Evolutionary conservation across 2,797 vertebrate species (phyloP).

Genomic region (Linurgus olivaceus): DNA sequence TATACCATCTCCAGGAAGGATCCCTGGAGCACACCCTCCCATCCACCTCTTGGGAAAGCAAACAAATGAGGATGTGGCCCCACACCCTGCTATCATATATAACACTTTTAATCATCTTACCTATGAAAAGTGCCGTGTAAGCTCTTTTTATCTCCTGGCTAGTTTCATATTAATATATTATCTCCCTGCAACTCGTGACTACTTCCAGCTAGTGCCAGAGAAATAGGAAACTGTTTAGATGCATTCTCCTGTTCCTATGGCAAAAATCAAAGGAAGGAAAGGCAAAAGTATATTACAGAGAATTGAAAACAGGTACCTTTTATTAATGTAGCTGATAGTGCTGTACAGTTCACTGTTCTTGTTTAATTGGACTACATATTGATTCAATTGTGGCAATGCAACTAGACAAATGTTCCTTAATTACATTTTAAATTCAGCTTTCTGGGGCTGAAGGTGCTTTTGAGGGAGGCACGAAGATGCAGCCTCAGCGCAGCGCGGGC

Average conservation of each 20-base stretch:
- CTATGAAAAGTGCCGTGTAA: conserved; percentile 18
- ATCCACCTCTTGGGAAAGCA: background rate
- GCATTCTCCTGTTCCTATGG: conserved; percentile 11
- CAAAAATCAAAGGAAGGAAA: conserved; percentile 31
- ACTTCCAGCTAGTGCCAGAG: conserved; percentile 20
- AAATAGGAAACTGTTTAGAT: conserved; percentile 36
- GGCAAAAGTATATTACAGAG: conserved; percentile 2
- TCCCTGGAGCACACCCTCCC: background rate
- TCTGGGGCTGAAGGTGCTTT: conserved; percentile 51
- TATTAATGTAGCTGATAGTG: conserved; percentile 50
- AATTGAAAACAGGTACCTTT: conserved; percentile 40
- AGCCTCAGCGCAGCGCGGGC: background rate
- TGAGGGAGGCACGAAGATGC: background rate
- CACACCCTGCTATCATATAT: background rate
- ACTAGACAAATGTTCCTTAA: conserved; percentile 54
- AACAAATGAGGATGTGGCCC: background rate
- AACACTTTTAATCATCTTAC: conserved; percentile 49
- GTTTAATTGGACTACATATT: conserved; percentile 53
- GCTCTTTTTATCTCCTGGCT: conserved; percentile 48
- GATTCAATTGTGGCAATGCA: conserved; percentile 57
- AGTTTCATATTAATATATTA: conserved; percentile 58
- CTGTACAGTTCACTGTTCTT: conserved; percentile 34
- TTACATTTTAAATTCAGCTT: conserved; percentile 65
- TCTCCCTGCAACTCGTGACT: conserved; percentile 3
- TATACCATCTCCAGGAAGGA: background rate